Evolutionary conservation across 2,888 invertebrate species (phyloP), one percentile per base, ranked within the genome.

Genomic region (Vanessa cardui): DNA sequence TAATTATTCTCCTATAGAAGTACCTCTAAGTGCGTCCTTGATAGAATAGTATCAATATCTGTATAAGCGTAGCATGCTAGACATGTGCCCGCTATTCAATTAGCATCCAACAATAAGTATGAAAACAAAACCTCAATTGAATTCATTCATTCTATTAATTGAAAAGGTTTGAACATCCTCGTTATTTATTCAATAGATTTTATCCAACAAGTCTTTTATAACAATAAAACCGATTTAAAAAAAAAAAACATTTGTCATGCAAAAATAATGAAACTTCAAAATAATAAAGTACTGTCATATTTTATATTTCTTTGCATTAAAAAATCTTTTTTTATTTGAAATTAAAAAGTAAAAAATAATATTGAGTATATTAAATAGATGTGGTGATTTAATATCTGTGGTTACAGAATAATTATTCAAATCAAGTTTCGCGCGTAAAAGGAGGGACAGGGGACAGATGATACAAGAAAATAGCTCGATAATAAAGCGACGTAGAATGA

Each of bases 41-140:
- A 63, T 63, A 67, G 62, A 50, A 50, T 33, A 63, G 67, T 62
- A 58, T 49, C 67, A 54, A 63, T 58, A 58, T 50, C 45, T 46
- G 46, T 26, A 39, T 60, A 63, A 63, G 18, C 46, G 63, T 52
- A 63, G 58, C 62, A 39, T 39, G 39, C 12, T 39, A 39, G 39
- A 4, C 4, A 12, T 12, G 39, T 12, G 26, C 26, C 44, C 33
- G 52, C 31, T 54, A 31, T 63, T 63, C 67, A 68, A 68, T 68
- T 63, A 68, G 63, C 46, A 60, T 59, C 12, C 26, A 45, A 58
- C 62, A 68, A 68, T 63, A 63, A 54, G 58, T 18, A 50, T 54
- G 56, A 68, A 68, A 59, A 62, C 62, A 62, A 58, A 59, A 52
- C 44, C 58, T 50, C 58, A 20, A 71, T 69, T 66, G 69, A 49